Evolutionary conservation across 2,797 vertebrate genomes (phyloP), one percentile per base, ranked within the genome.

Genomic region (Pitangus sulphuratus): DNA sequence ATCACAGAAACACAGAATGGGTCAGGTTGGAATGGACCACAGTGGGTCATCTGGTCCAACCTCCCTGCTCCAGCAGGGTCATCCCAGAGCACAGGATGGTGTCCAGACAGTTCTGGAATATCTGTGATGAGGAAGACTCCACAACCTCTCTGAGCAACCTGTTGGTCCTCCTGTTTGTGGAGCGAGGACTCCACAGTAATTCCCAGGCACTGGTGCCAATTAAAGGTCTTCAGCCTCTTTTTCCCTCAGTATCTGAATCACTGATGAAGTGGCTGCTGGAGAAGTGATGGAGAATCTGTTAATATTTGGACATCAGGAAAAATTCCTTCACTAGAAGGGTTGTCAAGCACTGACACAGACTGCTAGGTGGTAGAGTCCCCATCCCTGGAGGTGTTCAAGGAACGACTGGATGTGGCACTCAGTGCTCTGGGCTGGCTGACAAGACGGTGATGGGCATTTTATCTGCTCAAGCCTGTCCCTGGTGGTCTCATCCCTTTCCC

Each of bases 361-460:
- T 58, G 20, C 4, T 9, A 14, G 19, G 16, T 45, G 10, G 4
- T 58, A 51, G 11, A 2, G 2, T 65, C 19, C 19, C 8, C 44
- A 80, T 21, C 19, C 19, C 13, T 80, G n/a, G 44, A n/a, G 19
- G 20, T 21, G 24, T 30, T 28, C 60, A 21, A 6, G 45, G 45
- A 74, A 74, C 1, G 0, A 12, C 11, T 18, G 45, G 28, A 25
- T 0, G 0, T 51, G 44, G 19, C 24, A 25, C 19, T 72, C 37
- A 15, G n/a, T 3, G 44, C 28, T 39, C 45, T 45, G 70, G 61
- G 26, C 26, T 66, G 37, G 35, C 18, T n/a, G 45, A 45, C 53
- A 66, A 51, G 28, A 2, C n/a, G 22, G 12, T 28, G 51, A 15
- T 50, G 0, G 0, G 30, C 15, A 2, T 54, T 64, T 69, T 31